Evolutionary conservation across 2,113 vertebrate species (phyloP).

Genomic region (Notarius quadriscutis): DNA sequence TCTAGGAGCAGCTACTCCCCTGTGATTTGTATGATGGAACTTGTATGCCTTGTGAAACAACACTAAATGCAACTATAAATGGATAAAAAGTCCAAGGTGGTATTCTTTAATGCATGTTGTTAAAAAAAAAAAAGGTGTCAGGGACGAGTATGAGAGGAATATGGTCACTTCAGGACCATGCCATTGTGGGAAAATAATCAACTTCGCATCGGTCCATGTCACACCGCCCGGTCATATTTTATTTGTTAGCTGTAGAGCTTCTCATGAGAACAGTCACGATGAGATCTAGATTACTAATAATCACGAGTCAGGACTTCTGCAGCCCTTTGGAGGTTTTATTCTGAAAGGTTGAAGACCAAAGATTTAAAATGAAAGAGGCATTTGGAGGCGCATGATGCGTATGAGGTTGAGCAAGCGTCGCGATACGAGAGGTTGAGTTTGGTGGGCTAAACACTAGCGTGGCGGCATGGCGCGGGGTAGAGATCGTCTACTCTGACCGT

Average conservation of each 20-base stretch:
- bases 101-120: too few relatives aligned
- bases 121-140: too few relatives aligned
- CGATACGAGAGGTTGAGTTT: neutral
- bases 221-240: too few relatives aligned
- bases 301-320: neutral
- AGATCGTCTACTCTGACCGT: neutral
- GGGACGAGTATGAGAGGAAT: too few relatives aligned
- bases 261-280: too few relatives aligned
- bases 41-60: neutral
- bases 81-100: neutral
- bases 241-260: too few relatives aligned
- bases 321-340: neutral
- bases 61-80: neutral
- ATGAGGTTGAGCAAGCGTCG: conserved; percentile 15
- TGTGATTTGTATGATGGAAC: neutral
- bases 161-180: too few relatives aligned
- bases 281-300: too few relatives aligned
- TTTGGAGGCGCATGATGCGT: conserved; percentile 3
- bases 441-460: neutral
- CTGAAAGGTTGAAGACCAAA: too few relatives aligned
- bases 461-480: neutral
- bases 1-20: neutral
- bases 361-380: too few relatives aligned
- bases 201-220: too few relatives aligned
- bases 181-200: too few relatives aligned